Base-by-base conservation (phyloP, 2,888 invertebrate genomes). In the Drosophila lutescens region DNA sequence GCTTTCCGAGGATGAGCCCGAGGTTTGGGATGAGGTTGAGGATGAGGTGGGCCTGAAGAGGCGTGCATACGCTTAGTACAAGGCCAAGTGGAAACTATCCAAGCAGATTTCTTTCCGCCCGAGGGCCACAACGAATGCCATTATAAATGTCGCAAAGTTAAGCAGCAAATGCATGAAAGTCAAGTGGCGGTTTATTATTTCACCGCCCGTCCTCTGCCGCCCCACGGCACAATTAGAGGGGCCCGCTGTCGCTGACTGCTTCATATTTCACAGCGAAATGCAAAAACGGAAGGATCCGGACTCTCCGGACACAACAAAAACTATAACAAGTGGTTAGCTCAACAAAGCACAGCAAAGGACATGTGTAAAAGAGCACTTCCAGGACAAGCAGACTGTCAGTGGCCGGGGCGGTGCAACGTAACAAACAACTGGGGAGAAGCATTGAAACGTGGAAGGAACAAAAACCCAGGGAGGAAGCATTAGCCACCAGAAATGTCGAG, bases 131-230 rank as follows among this genome's bases (percentile, higher is more conserved):
- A 74, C 46, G 56, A 74, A 66, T 50, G 51, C 65, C 44, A 51
- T 34, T 56, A 79, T 71, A 84, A 86, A 81, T 78, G 81, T 84
- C 81, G 76, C 53, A 84, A 84, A 69, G 65, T 81, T 79, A 67
- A 80, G 73, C 68, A 67, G 66, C 60, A 62, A 76, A 71, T 70
- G 61, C 55, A 84, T 57, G 77, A 77, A 70, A 84, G 76, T 79
- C 72, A 79, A 84, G 72, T 67, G 56, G 62, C 70, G 71, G 63
- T 38, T 30, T 66, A 62, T 53, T 62, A 44, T 53, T 51, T 38
- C 50, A 15, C 12, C 12, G 1, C 50, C 30, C 40, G 54, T 58
- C 58, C 54, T 20, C 26, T 41, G 40, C 15, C 30, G 44, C 60
- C 23, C 43, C 46, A 36, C 40, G 47, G 66, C 51, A 74, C 82